Conservation (phyloP, 2,888 invertebrate species). For the Amiota minor region DNA sequence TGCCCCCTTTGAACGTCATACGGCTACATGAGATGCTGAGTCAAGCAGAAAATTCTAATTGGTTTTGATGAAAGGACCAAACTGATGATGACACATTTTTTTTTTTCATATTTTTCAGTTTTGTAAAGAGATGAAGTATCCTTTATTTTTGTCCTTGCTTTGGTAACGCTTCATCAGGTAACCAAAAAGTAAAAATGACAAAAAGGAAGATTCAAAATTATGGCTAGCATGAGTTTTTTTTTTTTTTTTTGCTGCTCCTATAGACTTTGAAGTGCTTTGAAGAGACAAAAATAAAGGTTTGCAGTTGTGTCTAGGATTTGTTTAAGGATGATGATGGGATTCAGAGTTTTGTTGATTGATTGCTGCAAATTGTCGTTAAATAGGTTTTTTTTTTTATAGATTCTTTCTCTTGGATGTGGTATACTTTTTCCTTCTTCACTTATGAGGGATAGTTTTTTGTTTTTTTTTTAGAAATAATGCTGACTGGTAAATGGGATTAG, state of each 20-base stretch:
- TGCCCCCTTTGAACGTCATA: background rate
- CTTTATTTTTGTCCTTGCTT: slow-evolving; percentile 27
- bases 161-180: slow-evolving; percentile 57
- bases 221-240: slow-evolving; percentile 51
- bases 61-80: slow-evolving; percentile 69
- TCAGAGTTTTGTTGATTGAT: slow-evolving; percentile 55
- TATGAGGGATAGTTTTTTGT: slow-evolving; percentile 19
- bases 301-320: too few relatives aligned
- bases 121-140: slow-evolving; percentile 42
- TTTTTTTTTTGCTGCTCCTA: background rate
- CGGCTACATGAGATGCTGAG: slow-evolving; percentile 54
- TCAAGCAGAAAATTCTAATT: slow-evolving; percentile 69
- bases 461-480: slow-evolving; percentile 15
- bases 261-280: background rate
- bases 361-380: slow-evolving; percentile 66
- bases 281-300: too few relatives aligned
- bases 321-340: too few relatives aligned
- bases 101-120: slow-evolving; percentile 34
- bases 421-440: slow-evolving; percentile 3
- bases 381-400: slow-evolving; percentile 65
- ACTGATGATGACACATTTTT: slow-evolving; percentile 52
- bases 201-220: slow-evolving; percentile 38
- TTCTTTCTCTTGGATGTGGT: slow-evolving; percentile 42
- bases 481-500: background rate
- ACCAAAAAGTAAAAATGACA: slow-evolving; percentile 44